Conservation (phyloP, 2,888 invertebrate genomes). For the Drosophila buzzatii region DNA sequence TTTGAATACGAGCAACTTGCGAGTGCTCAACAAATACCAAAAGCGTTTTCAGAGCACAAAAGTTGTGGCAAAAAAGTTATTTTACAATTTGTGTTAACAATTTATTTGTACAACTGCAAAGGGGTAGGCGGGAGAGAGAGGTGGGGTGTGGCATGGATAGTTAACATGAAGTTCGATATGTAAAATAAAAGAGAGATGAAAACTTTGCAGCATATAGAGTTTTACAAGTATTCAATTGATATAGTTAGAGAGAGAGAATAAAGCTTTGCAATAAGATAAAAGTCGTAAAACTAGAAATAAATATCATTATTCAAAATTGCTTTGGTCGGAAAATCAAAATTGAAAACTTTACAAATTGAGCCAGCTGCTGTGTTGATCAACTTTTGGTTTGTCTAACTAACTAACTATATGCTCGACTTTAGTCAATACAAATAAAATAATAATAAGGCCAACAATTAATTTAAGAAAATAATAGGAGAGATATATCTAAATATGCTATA, state of each 20-base stretch:
- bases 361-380: not conserved
- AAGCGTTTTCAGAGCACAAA: conserved; percentile 1
- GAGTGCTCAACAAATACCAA: conserved; percentile 15
- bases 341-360: not conserved
- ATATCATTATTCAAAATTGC: not conserved
- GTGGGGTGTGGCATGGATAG: not conserved
- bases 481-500: not conserved
- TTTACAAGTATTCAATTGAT: not conserved
- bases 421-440: no score
- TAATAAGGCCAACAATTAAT: no score
- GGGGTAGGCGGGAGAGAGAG: not conserved
- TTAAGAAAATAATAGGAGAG: no score
- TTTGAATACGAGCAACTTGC: conserved; percentile 1
- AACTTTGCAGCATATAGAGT: conserved; percentile 1
- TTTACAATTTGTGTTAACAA: conserved; percentile 7
- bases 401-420: no score
- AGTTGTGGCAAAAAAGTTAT: not conserved
- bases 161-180: not conserved
- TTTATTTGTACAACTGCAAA: not conserved
- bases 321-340: not conserved
- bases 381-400: not conserved
- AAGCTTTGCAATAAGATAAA: not conserved
- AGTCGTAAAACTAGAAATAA: not conserved
- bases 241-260: not conserved
- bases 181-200: not conserved